phyloP scores from a whole-genome alignment of 2,888 invertebrate species.

The Scaptomyza flava region DNA sequence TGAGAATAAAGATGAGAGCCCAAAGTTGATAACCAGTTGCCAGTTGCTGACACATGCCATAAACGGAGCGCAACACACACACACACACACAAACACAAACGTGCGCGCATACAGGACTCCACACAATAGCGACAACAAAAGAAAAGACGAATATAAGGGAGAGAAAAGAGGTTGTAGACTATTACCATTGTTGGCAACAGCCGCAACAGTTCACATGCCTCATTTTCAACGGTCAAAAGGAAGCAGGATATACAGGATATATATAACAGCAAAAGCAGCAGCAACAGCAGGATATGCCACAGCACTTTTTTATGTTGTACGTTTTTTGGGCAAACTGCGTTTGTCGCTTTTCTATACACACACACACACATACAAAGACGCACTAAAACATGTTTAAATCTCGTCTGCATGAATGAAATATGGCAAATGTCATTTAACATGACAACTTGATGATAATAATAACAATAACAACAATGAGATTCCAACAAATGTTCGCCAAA shows the following conservation, averaged over 20 bases:
- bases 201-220: conserved; percentile 79
- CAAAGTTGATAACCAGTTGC: conserved; percentile 44
- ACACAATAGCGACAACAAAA: conserved; percentile 57
- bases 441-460: conserved; percentile 80
- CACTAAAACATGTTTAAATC: conserved; percentile 28
- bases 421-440: conserved; percentile 82
- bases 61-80: conserved; percentile 44
- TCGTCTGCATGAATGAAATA: conserved; percentile 71
- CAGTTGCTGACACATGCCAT: conserved; percentile 72
- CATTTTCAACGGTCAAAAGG: conserved; percentile 74
- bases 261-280: conserved; percentile 36
- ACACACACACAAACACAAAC: conserved; percentile 15
- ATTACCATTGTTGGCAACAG: conserved; percentile 59
- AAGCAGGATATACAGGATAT: conserved; percentile 59
- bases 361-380: conserved; percentile 14
- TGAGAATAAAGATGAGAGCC: conserved; percentile 68
- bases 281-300: conserved; percentile 47
- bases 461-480: conserved; percentile 65
- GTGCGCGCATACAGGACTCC: conserved; percentile 35
- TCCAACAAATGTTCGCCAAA: conserved; percentile 30
- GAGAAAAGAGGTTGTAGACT: conserved; percentile 20
- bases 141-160: conserved; percentile 3
- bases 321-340: conserved; percentile 37
- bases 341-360: conserved; percentile 37
- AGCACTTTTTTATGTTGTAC: conserved; percentile 49